Base-by-base conservation (phyloP, 1,140 invertebrate species). In the Archegozetes longisetosus region DNA sequence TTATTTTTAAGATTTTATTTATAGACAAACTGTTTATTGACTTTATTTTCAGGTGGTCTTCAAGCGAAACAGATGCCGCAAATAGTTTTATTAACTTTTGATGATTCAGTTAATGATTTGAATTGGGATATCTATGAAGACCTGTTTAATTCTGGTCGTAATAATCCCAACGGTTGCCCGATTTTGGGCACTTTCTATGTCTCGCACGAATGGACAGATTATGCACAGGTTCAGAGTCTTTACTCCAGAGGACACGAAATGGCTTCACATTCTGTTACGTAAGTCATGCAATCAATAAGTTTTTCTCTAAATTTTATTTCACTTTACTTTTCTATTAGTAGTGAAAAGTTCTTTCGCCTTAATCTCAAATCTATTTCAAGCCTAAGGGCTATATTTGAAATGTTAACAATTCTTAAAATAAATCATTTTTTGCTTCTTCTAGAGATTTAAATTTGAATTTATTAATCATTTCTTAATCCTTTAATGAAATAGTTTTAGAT, bases 121-220 rank as follows among this genome's bases (percentile, higher is more conserved):
- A 93, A 93, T 77, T 90, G 89, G 73, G 85, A 84, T 67, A 77
- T 92, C 40, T 94, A 93, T 71, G 73, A 78, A 60, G 86, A 89
- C 70, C 73, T 93, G 13, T 93, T 93, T 72, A 85, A 91, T 71
- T 86, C 86, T 69, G 87, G 86, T 60, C 78, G 88, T 63, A 82
- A 82, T 56, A 95, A 95, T 73, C 88, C 90, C 4, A 95, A 96
- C 73, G 91, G 92, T 46, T 68, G 67, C 49, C 90, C 92, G 0
- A 87, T 92, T 69, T 80, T 82, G 64, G 91, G 88, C 28, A 96
- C 93, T 27, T 94, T 97, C 77, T 98, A 97, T 73, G 88, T 97
- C 25, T 95, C 90, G 48, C 91, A 97, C 73, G 89, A 95, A 73
- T 96, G 88, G 86, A 96, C 91, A 25, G 90, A 97, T 75, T 97